These are phyloP conservation scores for Nasua narica DNA, from an alignment of 2,797 vertebrate genomes.

Conservation along the genomic window DNA sequence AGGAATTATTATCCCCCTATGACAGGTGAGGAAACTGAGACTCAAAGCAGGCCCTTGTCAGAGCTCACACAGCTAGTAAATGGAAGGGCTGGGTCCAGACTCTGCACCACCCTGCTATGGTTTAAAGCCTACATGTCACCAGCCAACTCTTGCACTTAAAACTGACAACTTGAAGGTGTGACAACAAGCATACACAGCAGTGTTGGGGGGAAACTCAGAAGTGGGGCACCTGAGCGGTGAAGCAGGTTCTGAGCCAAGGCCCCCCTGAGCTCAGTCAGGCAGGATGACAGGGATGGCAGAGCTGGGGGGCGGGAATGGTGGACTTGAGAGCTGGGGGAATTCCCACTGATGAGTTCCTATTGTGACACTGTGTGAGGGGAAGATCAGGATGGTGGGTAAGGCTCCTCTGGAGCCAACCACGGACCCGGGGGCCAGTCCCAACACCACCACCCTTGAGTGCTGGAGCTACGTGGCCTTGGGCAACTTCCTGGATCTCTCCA, in stretches of 20 bases:
- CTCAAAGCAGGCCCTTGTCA: background rate
- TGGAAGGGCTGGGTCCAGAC: background rate
- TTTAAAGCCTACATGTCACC: background rate
- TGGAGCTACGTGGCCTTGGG: background rate
- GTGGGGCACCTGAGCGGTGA: background rate
- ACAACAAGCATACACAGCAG: background rate
- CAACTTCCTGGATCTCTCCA: background rate
- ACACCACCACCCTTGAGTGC: background rate
- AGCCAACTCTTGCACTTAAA: background rate
- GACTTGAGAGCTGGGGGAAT: background rate
- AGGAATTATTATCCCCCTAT: background rate
- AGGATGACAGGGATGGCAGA: background rate
- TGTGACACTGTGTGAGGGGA: background rate
- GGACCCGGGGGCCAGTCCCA: background rate
- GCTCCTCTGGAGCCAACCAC: background rate
- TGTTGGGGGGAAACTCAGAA: background rate
- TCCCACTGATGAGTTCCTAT: background rate
- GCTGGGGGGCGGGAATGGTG: accelerated
- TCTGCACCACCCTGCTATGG: background rate
- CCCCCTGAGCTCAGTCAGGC: background rate
- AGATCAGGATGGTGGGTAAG: background rate
- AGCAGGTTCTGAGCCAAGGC: background rate
- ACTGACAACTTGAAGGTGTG: background rate
- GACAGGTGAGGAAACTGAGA: background rate
- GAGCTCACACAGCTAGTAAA: background rate